These are phyloP conservation scores for Distichodus sexfasciatus DNA, from an alignment of 2,797 vertebrate species.

Conservation along the genomic window DNA sequence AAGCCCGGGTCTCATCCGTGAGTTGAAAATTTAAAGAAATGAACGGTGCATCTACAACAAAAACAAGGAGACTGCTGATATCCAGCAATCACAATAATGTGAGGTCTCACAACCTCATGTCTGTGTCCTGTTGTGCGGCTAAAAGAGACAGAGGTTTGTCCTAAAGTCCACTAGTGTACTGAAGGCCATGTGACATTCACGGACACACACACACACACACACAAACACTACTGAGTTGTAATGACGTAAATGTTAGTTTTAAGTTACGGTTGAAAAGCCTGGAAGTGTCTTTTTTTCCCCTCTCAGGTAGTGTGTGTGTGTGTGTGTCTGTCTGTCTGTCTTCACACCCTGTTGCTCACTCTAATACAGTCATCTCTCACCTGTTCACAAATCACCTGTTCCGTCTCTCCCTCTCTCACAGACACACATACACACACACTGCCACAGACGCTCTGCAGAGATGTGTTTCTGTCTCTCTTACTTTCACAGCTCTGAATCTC, in stretches of 20 bases:
- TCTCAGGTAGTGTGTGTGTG: conserved; percentile 1
- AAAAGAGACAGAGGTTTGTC: no score
- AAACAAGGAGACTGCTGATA: no score
- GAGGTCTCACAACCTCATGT: no score
- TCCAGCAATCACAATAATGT: no score
- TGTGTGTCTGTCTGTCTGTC: background rate
- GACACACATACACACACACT: no score
- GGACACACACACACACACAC: background rate
- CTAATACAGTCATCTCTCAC: conserved; percentile 33
- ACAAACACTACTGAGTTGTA: background rate
- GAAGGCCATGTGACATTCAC: background rate
- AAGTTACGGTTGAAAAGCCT: conserved; percentile 11
- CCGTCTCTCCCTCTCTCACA: background rate
- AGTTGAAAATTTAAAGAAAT: no score
- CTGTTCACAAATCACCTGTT: conserved; percentile 42
- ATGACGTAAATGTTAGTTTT: background rate
- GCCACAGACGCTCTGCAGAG: no score
- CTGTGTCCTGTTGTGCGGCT: no score
- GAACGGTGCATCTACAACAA: no score
- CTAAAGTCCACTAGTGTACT: background rate
- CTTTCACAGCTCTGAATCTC: no score
- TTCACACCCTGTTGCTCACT: conserved; percentile 25
- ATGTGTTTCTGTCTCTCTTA: no score
- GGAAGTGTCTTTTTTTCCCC: conserved; percentile 6
- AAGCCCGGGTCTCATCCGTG: no score